phyloP scores from a whole-genome alignment of 2,888 invertebrate genomes.

The Neoascia interrupta region DNA sequence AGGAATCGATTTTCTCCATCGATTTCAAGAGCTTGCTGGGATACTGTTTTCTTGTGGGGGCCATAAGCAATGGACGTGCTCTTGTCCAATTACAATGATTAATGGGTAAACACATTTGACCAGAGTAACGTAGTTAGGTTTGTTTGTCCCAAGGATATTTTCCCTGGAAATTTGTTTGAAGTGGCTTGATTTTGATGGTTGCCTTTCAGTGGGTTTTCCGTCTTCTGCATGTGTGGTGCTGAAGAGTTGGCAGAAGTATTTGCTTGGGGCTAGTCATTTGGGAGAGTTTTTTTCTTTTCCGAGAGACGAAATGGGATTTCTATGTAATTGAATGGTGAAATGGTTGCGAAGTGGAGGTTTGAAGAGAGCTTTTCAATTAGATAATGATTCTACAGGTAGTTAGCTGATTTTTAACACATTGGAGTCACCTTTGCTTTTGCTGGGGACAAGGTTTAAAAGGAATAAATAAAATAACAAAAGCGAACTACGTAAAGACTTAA shows the following conservation, averaged over 20 bases:
- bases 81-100: slow-evolving; percentile 53
- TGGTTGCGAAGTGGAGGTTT: too few relatives aligned
- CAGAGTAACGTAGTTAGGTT: slow-evolving; percentile 27
- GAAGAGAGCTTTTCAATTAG: too few relatives aligned
- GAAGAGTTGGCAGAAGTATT: slow-evolving; percentile 16
- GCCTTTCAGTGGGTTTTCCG: slow-evolving; percentile 10
- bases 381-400: too few relatives aligned
- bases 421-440: too few relatives aligned
- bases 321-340: too few relatives aligned
- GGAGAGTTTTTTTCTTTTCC: too few relatives aligned
- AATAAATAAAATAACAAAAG: too few relatives aligned
- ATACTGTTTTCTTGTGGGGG: background rate
- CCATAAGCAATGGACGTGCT: slow-evolving; percentile 38
- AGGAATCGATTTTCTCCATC: slow-evolving; percentile 45
- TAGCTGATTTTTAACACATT: too few relatives aligned
- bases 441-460: too few relatives aligned
- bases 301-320: too few relatives aligned
- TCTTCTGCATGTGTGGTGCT: background rate
- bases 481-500: too few relatives aligned
- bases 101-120: slow-evolving; percentile 58
- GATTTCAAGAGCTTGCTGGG: slow-evolving; percentile 10
- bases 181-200: slow-evolving; percentile 44
- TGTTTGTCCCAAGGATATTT: slow-evolving; percentile 16
- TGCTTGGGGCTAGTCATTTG: slow-evolving; percentile 3
- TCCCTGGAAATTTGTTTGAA: slow-evolving; percentile 27